Base-by-base conservation (phyloP, 23 tunicate genomes). In the Ciona savignyi region DNA sequence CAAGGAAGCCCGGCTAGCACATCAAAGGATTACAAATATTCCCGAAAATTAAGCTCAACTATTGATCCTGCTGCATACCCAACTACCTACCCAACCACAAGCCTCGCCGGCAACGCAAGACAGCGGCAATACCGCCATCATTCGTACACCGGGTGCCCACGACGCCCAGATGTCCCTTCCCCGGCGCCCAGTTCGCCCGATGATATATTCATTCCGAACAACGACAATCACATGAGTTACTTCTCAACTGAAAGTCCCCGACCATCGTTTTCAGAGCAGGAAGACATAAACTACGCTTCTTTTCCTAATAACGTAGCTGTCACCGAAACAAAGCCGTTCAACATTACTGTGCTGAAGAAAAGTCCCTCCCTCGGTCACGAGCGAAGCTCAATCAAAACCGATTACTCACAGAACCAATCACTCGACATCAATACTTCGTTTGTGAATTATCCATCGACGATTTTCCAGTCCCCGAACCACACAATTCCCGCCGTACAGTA, bases 111-210 rank as follows among this genome's bases (percentile, higher is more conserved):
- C 24, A 4, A 11, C 4, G 15, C 67, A 20, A 11, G 67, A 25
- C 4, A 32, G 2, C 33, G 80, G 6, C 87, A 72, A 60, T 68
- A 65, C 9, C 75, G 87, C 19, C 78, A 74, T 35, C 63, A 80
- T n/a, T 82, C 87, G 11, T 82, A 66, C 62, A 62, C 78, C 25
- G 78, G 65, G 15, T 67, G 76, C 26, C 48, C 77, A 19, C 65
- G 78, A 3, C 20, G 77, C 3, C 67, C 87, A 2, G 74, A 60
- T 75, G 67, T 82, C 0, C 60, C 80, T 21, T 78, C 87, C 25
- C 80, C 87, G 27, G 74, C 87, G 11, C 80, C 80, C 1, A 72
- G 35, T 48, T 72, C 76, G 65, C 61, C 34, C 11, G 76, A 72
- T 21, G 76, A 72, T 49, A 49, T 72, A 4, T 72, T 48, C 24